These are phyloP conservation scores for Folsomia manolachei DNA, from an alignment of 2,888 invertebrate genomes.

Conservation along the genomic window DNA sequence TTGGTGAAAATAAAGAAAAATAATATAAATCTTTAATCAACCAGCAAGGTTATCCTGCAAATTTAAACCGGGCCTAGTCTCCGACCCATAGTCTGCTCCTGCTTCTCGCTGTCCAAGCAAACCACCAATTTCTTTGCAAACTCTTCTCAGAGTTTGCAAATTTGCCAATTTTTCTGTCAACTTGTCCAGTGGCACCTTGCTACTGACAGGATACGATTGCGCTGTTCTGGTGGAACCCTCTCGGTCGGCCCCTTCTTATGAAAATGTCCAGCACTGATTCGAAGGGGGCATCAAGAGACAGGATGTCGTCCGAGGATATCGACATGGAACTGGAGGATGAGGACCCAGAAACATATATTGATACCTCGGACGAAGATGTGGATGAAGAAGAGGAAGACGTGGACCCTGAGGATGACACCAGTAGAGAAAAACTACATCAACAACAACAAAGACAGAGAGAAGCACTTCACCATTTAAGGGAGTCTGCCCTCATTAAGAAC, in stretches of 20 bases:
- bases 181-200: neutral
- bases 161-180: no score
- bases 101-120: no score
- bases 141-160: no score
- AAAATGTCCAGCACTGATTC: constrained; percentile 51
- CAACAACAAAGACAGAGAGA: constrained; percentile 36
- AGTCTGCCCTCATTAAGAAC: constrained; percentile 44
- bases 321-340: constrained; percentile 52
- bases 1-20: no score
- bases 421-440: constrained; percentile 20
- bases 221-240: constrained; percentile 1
- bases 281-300: constrained; percentile 41
- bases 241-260: constrained; percentile 44
- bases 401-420: constrained; percentile 37
- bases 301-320: constrained; percentile 51
- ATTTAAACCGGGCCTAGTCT: no score
- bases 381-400: constrained; percentile 50
- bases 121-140: no score
- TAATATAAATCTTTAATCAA: no score
- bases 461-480: constrained; percentile 41
- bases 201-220: neutral
- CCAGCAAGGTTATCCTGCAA: no score
- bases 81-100: no score
- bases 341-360: constrained; percentile 49
- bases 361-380: constrained; percentile 51